Conservation (phyloP, 35 echinoderm and acorn worm species). For the Acanthaster planci region DNA sequence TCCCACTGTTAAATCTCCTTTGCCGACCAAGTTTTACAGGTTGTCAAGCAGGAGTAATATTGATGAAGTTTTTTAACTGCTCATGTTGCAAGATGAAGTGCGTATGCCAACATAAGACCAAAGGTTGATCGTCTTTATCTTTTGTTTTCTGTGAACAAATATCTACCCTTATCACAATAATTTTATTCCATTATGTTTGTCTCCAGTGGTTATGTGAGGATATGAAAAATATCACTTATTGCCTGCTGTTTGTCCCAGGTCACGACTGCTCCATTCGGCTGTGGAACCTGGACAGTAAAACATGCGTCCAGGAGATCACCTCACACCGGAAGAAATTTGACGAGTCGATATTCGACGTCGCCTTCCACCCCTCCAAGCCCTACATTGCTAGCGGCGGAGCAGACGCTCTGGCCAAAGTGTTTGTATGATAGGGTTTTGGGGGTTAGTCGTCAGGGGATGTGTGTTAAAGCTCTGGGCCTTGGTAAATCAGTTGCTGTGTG, state of each 20-base stretch:
- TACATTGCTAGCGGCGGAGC: conserved; percentile 98
- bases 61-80: too few relatives aligned
- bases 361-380: conserved; percentile 98
- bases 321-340: conserved; percentile 99
- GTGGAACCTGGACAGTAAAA: conserved; percentile 99
- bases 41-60: too few relatives aligned
- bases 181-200: too few relatives aligned
- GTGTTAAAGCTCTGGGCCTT: background rate
- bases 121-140: too few relatives aligned
- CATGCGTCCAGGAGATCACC: conserved; percentile 98
- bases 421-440: conserved; percentile 78
- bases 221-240: too few relatives aligned
- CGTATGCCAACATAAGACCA: too few relatives aligned
- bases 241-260: conserved; percentile 51
- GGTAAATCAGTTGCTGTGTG: background rate
- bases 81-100: too few relatives aligned
- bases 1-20: too few relatives aligned
- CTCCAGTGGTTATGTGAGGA: too few relatives aligned
- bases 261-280: conserved; percentile 97
- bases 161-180: too few relatives aligned
- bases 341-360: conserved; percentile 96
- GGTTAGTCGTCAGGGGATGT: background rate
- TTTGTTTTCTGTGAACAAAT: too few relatives aligned
- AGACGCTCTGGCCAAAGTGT: conserved; percentile 98
- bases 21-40: too few relatives aligned